Conservation (phyloP, 2,113 vertebrate genomes). For the Hyaena hyaena region DNA sequence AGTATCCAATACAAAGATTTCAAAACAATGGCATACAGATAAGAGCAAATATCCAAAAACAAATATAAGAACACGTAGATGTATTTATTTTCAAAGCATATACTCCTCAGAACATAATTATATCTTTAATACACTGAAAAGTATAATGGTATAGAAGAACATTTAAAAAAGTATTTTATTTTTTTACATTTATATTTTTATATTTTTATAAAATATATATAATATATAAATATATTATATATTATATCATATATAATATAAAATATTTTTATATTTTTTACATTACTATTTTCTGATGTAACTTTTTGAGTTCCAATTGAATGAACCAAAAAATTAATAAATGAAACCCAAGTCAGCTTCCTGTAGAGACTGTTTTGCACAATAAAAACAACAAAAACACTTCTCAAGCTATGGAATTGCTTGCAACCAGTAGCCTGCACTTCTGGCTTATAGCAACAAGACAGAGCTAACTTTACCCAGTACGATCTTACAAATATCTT, state of each 20-base stretch:
- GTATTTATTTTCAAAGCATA: not conserved
- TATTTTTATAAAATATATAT: not conserved
- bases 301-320: not conserved
- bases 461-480: fast-evolving
- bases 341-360: not conserved
- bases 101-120: not conserved
- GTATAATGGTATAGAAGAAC: not conserved
- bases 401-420: not conserved
- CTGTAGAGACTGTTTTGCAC: not conserved
- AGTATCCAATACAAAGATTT: not conserved
- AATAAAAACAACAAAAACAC: not conserved
- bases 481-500: not conserved
- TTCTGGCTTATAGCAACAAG: not conserved
- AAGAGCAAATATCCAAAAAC: not conserved
- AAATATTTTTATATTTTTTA: not conserved
- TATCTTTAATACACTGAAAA: not conserved
- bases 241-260: no score
- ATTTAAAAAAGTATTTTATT: not conserved
- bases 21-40: not conserved
- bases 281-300: not conserved
- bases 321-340: not conserved
- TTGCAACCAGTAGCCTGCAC: not conserved
- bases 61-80: not conserved
- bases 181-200: not conserved
- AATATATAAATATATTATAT: no score